Conservation (phyloP, 2,113 vertebrate species). For the Pachycephala philippinensis region DNA sequence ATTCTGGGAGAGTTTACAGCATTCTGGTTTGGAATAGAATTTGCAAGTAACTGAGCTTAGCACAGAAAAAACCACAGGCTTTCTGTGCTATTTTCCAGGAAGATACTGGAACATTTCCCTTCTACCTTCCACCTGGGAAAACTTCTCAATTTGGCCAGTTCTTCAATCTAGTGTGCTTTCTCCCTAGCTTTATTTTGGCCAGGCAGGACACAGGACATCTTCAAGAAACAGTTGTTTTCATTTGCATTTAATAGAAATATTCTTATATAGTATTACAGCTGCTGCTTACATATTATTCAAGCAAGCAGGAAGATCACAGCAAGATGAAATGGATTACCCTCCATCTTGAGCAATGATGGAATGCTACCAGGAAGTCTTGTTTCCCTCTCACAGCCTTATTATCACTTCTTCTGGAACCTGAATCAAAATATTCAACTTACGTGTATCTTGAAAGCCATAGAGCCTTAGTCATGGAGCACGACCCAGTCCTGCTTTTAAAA, state of each 20-base stretch:
- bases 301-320: neutral
- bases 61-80: neutral
- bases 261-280: neutral
- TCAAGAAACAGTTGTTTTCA: neutral
- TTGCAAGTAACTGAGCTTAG: neutral
- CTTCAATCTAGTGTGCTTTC: neutral
- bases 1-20: accelerated
- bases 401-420: neutral
- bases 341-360: neutral
- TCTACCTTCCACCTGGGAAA: neutral
- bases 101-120: neutral
- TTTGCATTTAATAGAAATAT: neutral
- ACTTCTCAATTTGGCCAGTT: neutral
- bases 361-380: neutral
- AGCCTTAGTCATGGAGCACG: neutral
- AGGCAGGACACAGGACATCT: neutral
- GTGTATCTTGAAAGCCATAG: neutral
- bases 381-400: neutral
- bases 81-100: neutral
- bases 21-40: neutral
- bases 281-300: neutral
- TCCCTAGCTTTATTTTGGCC: neutral
- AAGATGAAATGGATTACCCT: neutral
- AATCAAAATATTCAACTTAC: neutral
- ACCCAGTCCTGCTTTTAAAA: neutral